Evolutionary conservation across 2,888 invertebrate species (phyloP).

Genomic region (Lissonota sp.): DNA sequence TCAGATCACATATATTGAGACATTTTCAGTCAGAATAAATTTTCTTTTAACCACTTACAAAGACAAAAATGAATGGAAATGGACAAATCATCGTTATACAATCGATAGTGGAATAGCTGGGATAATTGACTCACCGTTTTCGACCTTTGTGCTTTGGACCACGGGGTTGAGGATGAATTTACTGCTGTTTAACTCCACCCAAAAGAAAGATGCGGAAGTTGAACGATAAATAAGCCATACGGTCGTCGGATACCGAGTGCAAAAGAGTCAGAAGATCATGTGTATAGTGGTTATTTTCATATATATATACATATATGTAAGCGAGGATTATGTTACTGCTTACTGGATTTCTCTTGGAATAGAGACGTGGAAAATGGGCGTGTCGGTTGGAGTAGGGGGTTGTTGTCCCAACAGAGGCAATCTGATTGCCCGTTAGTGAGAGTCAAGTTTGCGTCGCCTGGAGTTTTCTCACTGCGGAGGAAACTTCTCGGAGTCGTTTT

Average conservation of each 20-base stretch:
- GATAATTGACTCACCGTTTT: conserved; percentile 79
- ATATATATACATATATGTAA: conserved; percentile 23
- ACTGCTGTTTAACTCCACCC: conserved; percentile 80
- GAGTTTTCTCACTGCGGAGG: conserved; percentile 66
- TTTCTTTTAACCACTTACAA: neutral
- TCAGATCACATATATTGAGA: too few relatives aligned
- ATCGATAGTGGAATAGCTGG: conserved; percentile 70
- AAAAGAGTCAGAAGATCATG: conserved; percentile 33
- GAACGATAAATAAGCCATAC: conserved; percentile 81
- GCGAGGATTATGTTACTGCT: conserved; percentile 37
- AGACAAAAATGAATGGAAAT: conserved; percentile 5
- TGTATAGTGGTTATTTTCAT: neutral
- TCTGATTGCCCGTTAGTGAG: conserved; percentile 81
- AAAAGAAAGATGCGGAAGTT: conserved; percentile 72
- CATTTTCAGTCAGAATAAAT: too few relatives aligned
- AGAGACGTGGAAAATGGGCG: conserved; percentile 56
- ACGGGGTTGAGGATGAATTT: conserved; percentile 74
- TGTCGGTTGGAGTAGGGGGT: conserved; percentile 65
- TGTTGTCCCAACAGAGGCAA: conserved; percentile 82
- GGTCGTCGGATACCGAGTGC: conserved; percentile 58
- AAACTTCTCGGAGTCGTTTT: conserved; percentile 68
- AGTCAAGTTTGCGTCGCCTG: conserved; percentile 78
- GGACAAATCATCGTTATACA: conserved; percentile 78
- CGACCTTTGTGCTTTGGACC: conserved; percentile 59
- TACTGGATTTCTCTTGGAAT: conserved; percentile 29